Evolutionary conservation across 2,888 invertebrate genomes (phyloP).

Genomic region (Rambutsinella grinnellia): DNA sequence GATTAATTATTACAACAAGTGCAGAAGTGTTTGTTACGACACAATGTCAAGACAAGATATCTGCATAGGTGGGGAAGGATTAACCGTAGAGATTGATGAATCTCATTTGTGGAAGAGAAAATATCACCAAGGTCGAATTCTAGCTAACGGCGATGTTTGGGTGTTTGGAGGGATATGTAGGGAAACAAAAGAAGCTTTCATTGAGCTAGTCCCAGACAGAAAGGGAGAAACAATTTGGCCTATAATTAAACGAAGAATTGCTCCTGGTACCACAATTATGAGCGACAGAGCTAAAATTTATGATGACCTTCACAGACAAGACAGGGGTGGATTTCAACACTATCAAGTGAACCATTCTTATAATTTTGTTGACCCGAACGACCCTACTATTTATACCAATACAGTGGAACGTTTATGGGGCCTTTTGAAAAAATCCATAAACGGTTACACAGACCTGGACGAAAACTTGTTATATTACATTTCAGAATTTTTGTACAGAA

Average conservation of each 20-base stretch:
- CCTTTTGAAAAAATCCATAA: conserved; percentile 17
- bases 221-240: conserved; percentile 31
- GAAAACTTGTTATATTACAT: conserved; percentile 5
- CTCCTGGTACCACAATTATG: conserved; percentile 29
- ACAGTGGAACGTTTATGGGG: conserved; percentile 47
- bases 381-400: conserved; percentile 41
- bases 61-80: conserved; percentile 24
- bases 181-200: conserved; percentile 32
- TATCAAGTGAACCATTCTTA: conserved; percentile 15
- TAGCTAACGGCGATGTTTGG: conserved; percentile 17
- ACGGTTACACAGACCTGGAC: conserved; percentile 9
- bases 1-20: conserved; percentile 14
- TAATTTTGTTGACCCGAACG: conserved; percentile 42
- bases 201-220: conserved; percentile 30
- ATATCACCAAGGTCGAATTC: conserved; percentile 17
- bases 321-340: conserved; percentile 14
- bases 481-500: conserved; percentile 2
- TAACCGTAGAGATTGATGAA: conserved; percentile 49
- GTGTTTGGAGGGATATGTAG: conserved; percentile 33
- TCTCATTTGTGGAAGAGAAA: conserved; percentile 38
- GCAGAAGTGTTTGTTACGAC: conserved; percentile 20
- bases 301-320: conserved; percentile 15
- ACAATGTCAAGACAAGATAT: neutral
- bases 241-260: conserved; percentile 26
- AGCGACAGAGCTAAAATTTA: conserved; percentile 34